Evolutionary conservation across 2,113 vertebrate genomes (phyloP), one percentile per base, ranked within the genome.

Genomic region (Dicentrarchus labrax): DNA sequence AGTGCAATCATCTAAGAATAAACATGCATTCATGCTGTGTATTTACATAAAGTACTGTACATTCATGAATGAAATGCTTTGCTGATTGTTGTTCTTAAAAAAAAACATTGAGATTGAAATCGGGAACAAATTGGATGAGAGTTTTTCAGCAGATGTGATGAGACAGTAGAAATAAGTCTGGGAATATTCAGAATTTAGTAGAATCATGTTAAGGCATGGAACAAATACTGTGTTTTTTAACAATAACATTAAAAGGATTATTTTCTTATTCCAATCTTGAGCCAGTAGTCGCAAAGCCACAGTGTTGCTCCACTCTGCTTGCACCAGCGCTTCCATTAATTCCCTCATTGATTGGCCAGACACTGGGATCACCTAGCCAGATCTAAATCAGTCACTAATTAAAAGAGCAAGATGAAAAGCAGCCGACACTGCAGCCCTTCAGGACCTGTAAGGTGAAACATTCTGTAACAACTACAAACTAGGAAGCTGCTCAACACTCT

Each of bases 341-440:
- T 90, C 85, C 87, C 89, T 75, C 92, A 93, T 92, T 94, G 93
- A 94, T 93, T 93, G 89, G 89, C 82, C 84, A 93, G 91, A 91
- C 90, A 85, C 84, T 86, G 87, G 88, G 89, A 90, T 94, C 91
- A 92, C 90, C 93, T 90, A 56, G 79, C 89, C 88, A 88, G 89
- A 93, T 93, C 91, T 93, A 93, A 93, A 94, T 93, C 92, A 92
- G 89, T 91, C 92, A 93, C 93, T 94, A 92, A 94, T 94, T 94
- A 93, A 93, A 93, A 91, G 89, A 91, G 86, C 88, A 83, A 81
- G 90, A 90, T 92, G 92, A 93, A 90, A 92, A 90, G 92, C 87
- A 88, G 83, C 89, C 88, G 64, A 88, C 89, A 82, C 83, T 50
- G 86, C 88, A 90, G 89, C 90, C 89, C 88, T 88, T 82, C 83